Evolutionary conservation across 2,888 invertebrate genomes (phyloP), one percentile per base, ranked within the genome.

Genomic region (Melangyna quadrimaculata): DNA sequence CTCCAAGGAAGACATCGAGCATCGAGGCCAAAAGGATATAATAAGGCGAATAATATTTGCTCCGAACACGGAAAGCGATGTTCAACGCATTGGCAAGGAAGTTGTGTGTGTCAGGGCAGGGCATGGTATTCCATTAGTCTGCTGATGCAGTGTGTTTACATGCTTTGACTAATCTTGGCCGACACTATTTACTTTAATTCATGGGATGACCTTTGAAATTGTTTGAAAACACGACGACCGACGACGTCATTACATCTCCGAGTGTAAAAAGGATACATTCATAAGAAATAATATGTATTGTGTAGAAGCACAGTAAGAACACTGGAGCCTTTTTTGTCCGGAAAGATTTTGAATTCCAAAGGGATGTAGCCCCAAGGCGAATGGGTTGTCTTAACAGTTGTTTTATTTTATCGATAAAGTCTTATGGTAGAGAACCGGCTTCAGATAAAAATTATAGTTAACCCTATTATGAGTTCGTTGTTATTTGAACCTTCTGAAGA

Each of bases 21-120:
- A 75, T 75, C 69, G 73, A 77, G 55, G 55, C 69, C 80, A 70
- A 86, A 45, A 81, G 77, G 80, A 73, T 86, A 81, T 81, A 81
- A 81, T 81, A 86, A 81, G 73, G 81, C 67, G 69, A 86, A 81
- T 86, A 78, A 78, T 81, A 86, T 81, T 73, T 86, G 72, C 63
- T 43, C 61, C 77, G 73, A 78, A 86, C 72, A 80, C 80, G 77
- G 73, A 81, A 86, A 78, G 69, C 77, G 19, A 81, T 86, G 81
- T 73, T 86, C 63, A 86, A 86, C 69, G 77, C 81, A 73, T 86
- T 86, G 86, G 77, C 78, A 86, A 86, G 86, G 86, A 86, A 78
- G 61, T 57, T 59, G 48, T 74, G 43, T 84, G 24, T 17, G 74
- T 65, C 74, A 53, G 74, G 70, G 71, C 40, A 14, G 59, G 22